These are phyloP conservation scores for Ricordea florida DNA, from an alignment of 92 coral and sea anemone species.

Conservation along the genomic window DNA sequence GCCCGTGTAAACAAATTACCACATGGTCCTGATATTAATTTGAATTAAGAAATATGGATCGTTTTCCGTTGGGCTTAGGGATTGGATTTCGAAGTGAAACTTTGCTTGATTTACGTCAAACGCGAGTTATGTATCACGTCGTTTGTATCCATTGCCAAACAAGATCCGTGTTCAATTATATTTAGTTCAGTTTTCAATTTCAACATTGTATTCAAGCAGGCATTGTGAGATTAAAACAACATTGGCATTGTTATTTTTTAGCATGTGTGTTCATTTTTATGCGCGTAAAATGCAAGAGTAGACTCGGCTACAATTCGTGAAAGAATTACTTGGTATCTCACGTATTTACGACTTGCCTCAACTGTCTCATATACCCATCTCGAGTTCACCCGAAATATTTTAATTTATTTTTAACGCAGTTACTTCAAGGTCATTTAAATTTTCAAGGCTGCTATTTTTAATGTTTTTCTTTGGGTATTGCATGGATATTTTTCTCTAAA, in stretches of 20 bases:
- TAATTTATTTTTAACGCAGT: too few species aligned
- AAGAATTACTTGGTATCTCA: too few species aligned
- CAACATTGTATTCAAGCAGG: not conserved
- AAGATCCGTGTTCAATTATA: conserved; percentile 10
- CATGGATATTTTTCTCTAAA: too few species aligned
- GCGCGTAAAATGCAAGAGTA: too few species aligned
- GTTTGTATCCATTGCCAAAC: not conserved
- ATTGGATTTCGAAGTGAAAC: not conserved
- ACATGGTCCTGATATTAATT: conserved; percentile 77
- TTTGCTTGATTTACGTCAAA: not conserved
- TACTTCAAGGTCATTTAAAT: too few species aligned
- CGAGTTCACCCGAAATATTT: too few species aligned
- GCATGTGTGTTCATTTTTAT: too few species aligned
- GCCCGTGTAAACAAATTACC: conserved; percentile 77
- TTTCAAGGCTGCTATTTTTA: too few species aligned
- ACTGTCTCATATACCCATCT: too few species aligned
- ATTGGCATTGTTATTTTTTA: not conserved
- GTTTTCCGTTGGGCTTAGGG: not conserved
- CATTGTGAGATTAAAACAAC: not conserved
- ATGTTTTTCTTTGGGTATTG: too few species aligned
- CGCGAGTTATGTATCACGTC: not conserved
- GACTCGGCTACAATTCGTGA: too few species aligned
- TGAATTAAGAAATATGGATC: conserved; percentile 14
- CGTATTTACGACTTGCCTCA: too few species aligned
- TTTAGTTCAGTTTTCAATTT: conserved; percentile 18